Base-by-base conservation (phyloP, 2,888 invertebrate species). In the Dione vanillae region DNA sequence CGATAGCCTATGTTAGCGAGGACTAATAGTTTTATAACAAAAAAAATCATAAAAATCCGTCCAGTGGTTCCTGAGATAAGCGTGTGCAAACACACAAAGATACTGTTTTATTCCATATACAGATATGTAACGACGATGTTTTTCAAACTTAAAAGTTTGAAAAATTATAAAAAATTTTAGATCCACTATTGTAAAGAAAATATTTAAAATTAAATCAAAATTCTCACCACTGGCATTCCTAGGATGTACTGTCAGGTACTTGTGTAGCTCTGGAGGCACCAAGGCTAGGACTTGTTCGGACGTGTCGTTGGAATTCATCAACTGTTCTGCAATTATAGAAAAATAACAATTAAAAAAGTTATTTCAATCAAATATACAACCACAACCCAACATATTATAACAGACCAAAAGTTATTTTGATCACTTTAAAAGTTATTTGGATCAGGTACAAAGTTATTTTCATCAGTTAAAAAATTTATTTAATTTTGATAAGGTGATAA, bases 251-350 rank as follows among this genome's bases (percentile, higher is more conserved):
- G 95, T 95, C 75, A 96, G 91, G 89, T 96, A 97, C 93, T 97
- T 97, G 90, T 97, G 97, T 76, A 97, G 92, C 77, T 96, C 96
- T 41, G 95, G 95, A 52, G 97, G 97, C 76, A 97, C 97, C 94
- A 97, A 95, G 73, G 96, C 96, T 75, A 97, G 92, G 67, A 97
- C 96, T 78, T 97, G 96, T 77, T 96, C 96, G 67, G 95, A 95
- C 0, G 96, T 96, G 81, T 97, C 97, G 85, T 97, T 97, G 2
- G 86, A 84, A 74, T 94, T 94, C 88, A 94, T 93, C 85, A 93
- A 83, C 85, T 93, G 93, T 72, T 94, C 93, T 93, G 90, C 10
- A 87, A 89, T 49, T 10, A 40, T 5, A 65, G 9, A 40, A 45
- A 54, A 12, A 37, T n/a, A 51, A 10, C 16, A 12, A 11, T 56